Percentiles rank a stretch among this genome's conserved stretches.
phyloP scores from a whole-genome alignment of 2,113 vertebrate species.

The Melanostigma gelatinosum region DNA sequence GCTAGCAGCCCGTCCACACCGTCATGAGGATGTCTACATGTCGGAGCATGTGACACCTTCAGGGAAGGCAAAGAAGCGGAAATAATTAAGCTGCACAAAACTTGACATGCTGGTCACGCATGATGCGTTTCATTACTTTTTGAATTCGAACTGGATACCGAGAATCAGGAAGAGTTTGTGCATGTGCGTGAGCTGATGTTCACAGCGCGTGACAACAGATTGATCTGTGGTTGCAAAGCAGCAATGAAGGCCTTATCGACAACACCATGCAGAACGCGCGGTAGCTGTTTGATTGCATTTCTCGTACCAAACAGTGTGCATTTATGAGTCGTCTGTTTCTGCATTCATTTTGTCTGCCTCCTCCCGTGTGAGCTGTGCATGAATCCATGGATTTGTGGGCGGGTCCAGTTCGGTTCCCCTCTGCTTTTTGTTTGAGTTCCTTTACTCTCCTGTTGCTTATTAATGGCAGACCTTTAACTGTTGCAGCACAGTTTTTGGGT shows the following conservation, averaged over 20 bases:
- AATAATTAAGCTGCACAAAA: neutral
- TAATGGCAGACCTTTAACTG: neutral
- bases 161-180: neutral
- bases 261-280: neutral
- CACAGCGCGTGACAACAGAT: conserved; percentile 29
- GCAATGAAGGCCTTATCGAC: conserved; percentile 25
- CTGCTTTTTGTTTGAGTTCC: neutral
- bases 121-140: conserved; percentile 23
- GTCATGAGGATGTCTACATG: neutral
- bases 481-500: neutral
- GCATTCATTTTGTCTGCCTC: neutral
- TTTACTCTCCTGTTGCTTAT: neutral
- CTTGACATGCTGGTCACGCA: neutral
- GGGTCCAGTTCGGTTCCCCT: neutral
- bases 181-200: conserved; percentile 2
- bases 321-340: neutral
- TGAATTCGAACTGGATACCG: conserved; percentile 19
- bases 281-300: conserved; percentile 38
- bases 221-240: conserved; percentile 23
- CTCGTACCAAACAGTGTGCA: neutral
- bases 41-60: neutral
- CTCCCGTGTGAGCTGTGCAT: conserved; percentile 5
- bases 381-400: conserved; percentile 2
- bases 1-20: neutral
- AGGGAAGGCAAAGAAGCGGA: neutral